A percentile compares a stretch with the other conserved stretches of the same genome.
These are phyloP conservation scores for Octomys mimax DNA, from an alignment of 2,797 vertebrate genomes.

Conservation along the genomic window DNA sequence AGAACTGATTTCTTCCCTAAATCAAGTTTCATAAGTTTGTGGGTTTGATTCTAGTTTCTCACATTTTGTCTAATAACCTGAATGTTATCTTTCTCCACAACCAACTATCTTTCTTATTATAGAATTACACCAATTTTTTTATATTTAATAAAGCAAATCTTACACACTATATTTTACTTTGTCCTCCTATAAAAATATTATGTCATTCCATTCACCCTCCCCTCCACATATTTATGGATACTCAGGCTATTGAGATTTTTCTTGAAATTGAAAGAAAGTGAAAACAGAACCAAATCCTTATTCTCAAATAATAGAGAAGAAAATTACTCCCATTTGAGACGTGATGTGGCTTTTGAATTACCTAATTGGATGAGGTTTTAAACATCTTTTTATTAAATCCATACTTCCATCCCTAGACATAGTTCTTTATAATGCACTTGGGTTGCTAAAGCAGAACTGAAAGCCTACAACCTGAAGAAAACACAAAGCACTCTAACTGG, in stretches of 20 bases:
- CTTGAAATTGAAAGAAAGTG: slow-evolving; percentile 27
- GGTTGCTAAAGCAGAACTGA: not conserved
- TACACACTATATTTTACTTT: not conserved
- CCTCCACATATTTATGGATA: not conserved
- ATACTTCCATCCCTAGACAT: slow-evolving; percentile 31
- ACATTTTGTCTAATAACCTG: not conserved
- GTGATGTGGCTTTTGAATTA: not conserved
- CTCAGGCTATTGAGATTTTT: not conserved
- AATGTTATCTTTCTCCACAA: not conserved
- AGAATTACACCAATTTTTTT: not conserved
- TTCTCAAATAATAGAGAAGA: slow-evolving; percentile 29
- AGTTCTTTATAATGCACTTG: slow-evolving; percentile 28
- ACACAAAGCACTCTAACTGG: not conserved
- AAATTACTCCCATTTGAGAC: slow-evolving; percentile 51
- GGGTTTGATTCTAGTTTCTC: not conserved
- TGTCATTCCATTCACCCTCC: not conserved
- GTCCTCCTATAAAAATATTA: not conserved
- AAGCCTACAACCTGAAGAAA: slow-evolving; percentile 33
- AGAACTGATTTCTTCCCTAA: not conserved
- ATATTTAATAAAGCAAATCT: slow-evolving; percentile 18
- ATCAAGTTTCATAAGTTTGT: not conserved
- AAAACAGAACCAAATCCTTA: not conserved
- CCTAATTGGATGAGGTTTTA: not conserved
- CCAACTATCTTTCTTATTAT: not conserved
- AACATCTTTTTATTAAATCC: slow-evolving; percentile 28